A percentile compares a stretch with the other conserved stretches of the same genome.
These are phyloP conservation scores for Eilema caniola DNA, from an alignment of 2,888 invertebrate genomes.

Conservation along the genomic window DNA sequence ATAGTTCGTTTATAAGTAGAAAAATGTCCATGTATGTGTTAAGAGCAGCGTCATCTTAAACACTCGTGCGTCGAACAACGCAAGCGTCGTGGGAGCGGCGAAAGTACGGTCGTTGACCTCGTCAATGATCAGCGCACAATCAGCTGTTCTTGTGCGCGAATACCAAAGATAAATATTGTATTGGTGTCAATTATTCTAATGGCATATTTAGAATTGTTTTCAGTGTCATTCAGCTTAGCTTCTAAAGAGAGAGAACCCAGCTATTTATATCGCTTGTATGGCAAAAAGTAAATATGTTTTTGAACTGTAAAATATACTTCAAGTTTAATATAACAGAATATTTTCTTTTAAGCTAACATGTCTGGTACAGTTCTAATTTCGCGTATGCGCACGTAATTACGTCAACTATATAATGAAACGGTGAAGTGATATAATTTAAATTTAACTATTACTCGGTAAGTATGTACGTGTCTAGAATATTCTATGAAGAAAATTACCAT, in stretches of 20 bases:
- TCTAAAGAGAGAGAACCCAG: neutral
- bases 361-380: constrained; percentile 20
- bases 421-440: constrained; percentile 42
- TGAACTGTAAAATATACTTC: neutral
- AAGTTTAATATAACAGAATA: no score
- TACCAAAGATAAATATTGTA: constrained; percentile 60
- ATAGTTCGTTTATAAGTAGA: constrained; percentile 33
- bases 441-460: constrained; percentile 13
- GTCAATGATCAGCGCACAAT: constrained; percentile 73
- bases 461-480: constrained; percentile 6
- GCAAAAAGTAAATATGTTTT: neutral
- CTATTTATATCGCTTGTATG: neutral
- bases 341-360: neutral
- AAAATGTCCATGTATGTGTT: constrained; percentile 40
- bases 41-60: constrained; percentile 64
- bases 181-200: constrained; percentile 53
- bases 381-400: constrained; percentile 56
- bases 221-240: constrained; percentile 19
- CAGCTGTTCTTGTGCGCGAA: constrained; percentile 81
- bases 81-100: constrained; percentile 80
- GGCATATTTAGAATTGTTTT: constrained; percentile 32
- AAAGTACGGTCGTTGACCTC: constrained; percentile 83
- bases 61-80: constrained; percentile 73
- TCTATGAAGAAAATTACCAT: constrained; percentile 30
- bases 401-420: constrained; percentile 57